Percentiles rank a stretch among this genome's conserved stretches.
phyloP scores from a whole-genome alignment of 2,797 vertebrate species.

The Trachurus trachurus region DNA sequence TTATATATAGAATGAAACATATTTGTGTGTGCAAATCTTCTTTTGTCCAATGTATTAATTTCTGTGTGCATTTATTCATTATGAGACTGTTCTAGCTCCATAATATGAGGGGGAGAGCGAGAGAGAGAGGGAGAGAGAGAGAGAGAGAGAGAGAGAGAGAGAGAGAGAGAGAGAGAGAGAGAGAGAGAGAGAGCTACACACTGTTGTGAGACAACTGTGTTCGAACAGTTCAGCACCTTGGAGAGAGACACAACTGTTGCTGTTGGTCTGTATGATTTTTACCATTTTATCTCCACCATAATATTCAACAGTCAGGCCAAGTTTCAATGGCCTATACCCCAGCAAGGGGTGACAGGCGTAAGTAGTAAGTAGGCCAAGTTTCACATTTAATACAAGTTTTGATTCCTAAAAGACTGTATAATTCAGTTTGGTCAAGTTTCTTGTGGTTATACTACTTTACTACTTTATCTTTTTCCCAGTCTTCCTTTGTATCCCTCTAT shows the following conservation, averaged over 20 bases:
- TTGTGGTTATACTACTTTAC: neutral
- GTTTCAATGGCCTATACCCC: no score
- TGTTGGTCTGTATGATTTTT: neutral
- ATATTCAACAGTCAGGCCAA: neutral
- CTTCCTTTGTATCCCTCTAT: neutral
- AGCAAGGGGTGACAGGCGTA: no score
- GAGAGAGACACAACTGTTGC: slow-evolving; percentile 28
- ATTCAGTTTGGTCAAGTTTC: neutral
- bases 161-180: slow-evolving; percentile 24
- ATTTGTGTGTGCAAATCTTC: no score
- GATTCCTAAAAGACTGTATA: neutral
- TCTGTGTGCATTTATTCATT: no score
- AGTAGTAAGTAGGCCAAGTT: no score
- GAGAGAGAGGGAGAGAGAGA: no score
- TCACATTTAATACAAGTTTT: neutral
- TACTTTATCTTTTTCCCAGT: neutral
- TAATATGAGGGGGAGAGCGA: no score
- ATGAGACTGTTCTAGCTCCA: no score
- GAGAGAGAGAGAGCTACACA: slow-evolving; percentile 12
- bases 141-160: slow-evolving; percentile 17
- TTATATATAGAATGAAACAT: no score
- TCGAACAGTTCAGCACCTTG: slow-evolving; percentile 48
- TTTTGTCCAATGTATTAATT: no score
- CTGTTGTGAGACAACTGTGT: neutral
- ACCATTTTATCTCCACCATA: neutral